Evolutionary conservation across 2,113 vertebrate species (phyloP), one percentile per base, ranked within the genome.

Genomic region (Scortum barcoo): DNA sequence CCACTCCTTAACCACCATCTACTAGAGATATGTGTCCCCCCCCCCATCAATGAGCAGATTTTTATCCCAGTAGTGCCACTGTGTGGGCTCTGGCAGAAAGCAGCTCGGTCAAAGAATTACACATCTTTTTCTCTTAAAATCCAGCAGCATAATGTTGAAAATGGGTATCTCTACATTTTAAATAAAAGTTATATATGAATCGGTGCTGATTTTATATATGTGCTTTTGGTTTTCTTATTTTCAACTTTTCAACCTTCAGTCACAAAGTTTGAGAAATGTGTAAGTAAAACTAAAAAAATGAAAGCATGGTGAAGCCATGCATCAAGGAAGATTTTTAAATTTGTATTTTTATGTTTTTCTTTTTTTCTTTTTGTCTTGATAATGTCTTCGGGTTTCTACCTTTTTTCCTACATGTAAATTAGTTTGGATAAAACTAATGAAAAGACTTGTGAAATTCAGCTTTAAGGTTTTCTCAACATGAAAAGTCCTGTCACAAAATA

Each of bases 171-270:
- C 97, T 97, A 97, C 97, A 97, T 98, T 99, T 98, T 97, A 97
- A 99, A 98, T 97, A 98, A 99, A 95, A 97, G 96, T 96, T 97
- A 97, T 98, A 98, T 98, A 99, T 98, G 97, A 98, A 99, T 98
- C 97, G 98, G 98, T 99, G 97, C 98, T 99, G 97, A 98, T 99
- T 99, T 99, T 99, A 98, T 99, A 99, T 97, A 97, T 98, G 97
- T 97, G 96, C 96, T 97, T 97, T 98, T 97, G 96, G 95, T 96
- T 97, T 96, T 97, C 96, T 92, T 91, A 78, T 90, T 93, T 89
- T 91, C 96, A 95, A 97, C 97, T 97, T 97, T 97, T 96, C 97
- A 97, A 97, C 95, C 96, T 97, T 97, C 96, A 97, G 97, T 97
- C 95, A 96, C 96, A 97, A 96, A 96, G 96, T 97, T 97, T 97